A percentile compares a stretch with the other conserved stretches of the same genome.
phyloP scores from a whole-genome alignment of 2,797 vertebrate species.

The Halcyon badia region DNA sequence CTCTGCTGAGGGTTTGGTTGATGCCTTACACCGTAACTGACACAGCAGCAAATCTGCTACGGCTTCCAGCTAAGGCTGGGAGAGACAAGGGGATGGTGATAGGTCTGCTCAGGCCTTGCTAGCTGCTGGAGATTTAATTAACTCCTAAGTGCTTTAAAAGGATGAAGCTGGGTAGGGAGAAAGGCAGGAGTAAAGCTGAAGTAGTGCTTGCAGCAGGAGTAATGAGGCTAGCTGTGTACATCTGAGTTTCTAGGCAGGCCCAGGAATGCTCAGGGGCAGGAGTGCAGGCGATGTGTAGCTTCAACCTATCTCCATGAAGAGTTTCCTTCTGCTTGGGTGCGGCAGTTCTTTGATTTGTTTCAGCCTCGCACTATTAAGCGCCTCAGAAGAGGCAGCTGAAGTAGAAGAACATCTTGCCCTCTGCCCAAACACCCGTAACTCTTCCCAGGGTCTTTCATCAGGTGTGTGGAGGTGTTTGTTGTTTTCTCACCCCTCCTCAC shows the following conservation, averaged over 20 bases:
- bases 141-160: background rate
- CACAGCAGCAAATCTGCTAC: background rate
- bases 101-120: background rate
- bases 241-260: background rate
- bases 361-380: background rate
- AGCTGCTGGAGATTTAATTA: background rate
- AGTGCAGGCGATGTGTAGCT: rapidly evolving
- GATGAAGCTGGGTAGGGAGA: background rate
- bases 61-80: background rate
- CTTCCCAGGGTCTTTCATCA: background rate
- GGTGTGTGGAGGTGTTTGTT: background rate
- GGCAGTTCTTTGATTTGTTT: background rate
- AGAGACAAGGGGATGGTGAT: background rate
- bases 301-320: background rate
- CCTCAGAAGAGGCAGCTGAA: background rate
- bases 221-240: background rate
- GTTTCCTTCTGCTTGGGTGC: background rate
- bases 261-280: background rate
- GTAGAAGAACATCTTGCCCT: background rate
- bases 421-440: background rate
- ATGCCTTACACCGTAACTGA: background rate
- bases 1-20: background rate
- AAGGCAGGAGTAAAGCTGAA: background rate
- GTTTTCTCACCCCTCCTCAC: background rate
- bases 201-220: rapidly evolving